Percentiles rank a stretch among this genome's conserved stretches.
These are phyloP conservation scores for Mylabris sibirica DNA, from an alignment of 2,888 invertebrate genomes.

Conservation along the genomic window DNA sequence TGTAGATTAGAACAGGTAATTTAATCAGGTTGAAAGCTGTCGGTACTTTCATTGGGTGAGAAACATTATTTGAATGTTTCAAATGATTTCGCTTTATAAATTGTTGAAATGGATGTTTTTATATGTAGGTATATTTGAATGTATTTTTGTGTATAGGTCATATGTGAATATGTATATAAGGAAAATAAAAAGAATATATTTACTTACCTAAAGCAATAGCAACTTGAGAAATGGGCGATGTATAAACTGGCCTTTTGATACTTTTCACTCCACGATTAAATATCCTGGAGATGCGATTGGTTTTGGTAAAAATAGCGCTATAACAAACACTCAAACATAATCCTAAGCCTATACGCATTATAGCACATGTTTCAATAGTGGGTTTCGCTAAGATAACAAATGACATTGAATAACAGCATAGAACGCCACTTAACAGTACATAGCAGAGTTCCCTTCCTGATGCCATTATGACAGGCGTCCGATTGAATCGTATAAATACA, in stretches of 20 bases:
- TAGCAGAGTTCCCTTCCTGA: constrained; percentile 81
- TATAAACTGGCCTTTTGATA: constrained; percentile 76
- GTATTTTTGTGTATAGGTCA: background rate
- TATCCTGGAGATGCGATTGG: constrained; percentile 76
- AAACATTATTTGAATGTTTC: constrained; percentile 10
- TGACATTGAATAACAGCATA: constrained; percentile 72
- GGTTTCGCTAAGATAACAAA: constrained; percentile 76
- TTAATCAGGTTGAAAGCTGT: constrained; percentile 20
- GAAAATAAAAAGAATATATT: constrained; percentile 22
- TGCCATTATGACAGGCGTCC: constrained; percentile 65
- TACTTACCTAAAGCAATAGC: constrained; percentile 71
- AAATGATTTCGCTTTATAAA: constrained; percentile 14
- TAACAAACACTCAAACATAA: constrained; percentile 78
- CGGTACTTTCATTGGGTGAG: constrained; percentile 16
- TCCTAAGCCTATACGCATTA: constrained; percentile 73
- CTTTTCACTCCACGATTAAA: constrained; percentile 76
- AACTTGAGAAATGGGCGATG: constrained; percentile 78
- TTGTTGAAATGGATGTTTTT: constrained; percentile 23
- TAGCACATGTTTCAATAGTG: constrained; percentile 70
- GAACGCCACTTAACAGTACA: constrained; percentile 74
- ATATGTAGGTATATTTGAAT: background rate
- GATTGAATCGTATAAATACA: constrained; percentile 68
- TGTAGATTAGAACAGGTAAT: constrained; percentile 14
- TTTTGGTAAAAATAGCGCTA: constrained; percentile 78
- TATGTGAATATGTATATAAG: constrained; percentile 12